Conservation (phyloP, 2,888 invertebrate species). For the Orthosia gracilis region DNA sequence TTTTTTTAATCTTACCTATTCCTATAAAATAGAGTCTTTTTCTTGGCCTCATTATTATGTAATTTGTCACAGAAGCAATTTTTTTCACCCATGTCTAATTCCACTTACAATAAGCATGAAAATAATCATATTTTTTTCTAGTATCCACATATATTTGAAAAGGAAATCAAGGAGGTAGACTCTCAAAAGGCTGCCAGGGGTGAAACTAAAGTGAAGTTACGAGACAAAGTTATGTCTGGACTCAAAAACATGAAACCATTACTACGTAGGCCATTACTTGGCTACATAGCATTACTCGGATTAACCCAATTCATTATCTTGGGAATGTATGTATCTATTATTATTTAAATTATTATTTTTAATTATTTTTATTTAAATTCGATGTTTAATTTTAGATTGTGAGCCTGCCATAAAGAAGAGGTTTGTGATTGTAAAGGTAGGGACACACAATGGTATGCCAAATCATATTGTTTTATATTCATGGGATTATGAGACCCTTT, state of each 20-base stretch:
- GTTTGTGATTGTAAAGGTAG: background rate
- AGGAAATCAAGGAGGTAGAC: conserved; percentile 54
- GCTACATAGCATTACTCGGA: conserved; percentile 68
- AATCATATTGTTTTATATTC: conserved; percentile 34
- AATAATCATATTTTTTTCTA: conserved; percentile 48
- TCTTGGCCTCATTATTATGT: background rate
- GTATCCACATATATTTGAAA: conserved; percentile 74
- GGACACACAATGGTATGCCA: conserved; percentile 1
- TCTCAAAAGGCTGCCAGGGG: conserved; percentile 27
- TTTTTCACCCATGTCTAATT: background rate
- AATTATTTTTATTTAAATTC: background rate
- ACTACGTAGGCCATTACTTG: conserved; percentile 71
- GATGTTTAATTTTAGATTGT: conserved; percentile 4
- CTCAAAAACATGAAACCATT: conserved; percentile 73
- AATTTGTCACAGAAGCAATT: background rate
- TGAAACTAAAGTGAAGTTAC: conserved; percentile 39
- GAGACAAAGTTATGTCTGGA: conserved; percentile 62
- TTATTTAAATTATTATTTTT: background rate
- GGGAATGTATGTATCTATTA: conserved; percentile 73
- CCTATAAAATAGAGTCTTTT: background rate
- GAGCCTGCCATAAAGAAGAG: background rate
- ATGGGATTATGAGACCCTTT: conserved; percentile 24
- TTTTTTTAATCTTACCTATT: background rate
- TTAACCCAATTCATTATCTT: conserved; percentile 69
- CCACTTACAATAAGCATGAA: too few species aligned